Conservation (phyloP, 1,140 invertebrate genomes). For the Drosophila eugracilis region DNA sequence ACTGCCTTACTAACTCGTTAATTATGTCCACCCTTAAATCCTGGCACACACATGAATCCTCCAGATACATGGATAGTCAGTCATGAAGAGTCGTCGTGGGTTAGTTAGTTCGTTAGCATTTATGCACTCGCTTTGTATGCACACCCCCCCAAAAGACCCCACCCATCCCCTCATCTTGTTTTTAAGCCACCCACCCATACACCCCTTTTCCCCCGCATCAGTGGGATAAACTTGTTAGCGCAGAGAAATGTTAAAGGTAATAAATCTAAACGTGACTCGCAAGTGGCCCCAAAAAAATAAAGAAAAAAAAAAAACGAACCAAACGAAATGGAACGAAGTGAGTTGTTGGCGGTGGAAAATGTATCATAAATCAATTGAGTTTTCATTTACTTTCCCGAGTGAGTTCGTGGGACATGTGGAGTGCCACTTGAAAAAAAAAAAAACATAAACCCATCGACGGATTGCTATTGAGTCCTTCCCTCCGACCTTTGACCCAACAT, state of each 20-base stretch:
- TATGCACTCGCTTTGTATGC: constrained; percentile 68
- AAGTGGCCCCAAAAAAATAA: constrained; percentile 16
- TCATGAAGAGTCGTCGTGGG: constrained; percentile 59
- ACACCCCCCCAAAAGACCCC: constrained; percentile 6
- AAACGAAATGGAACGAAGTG: constrained; percentile 4
- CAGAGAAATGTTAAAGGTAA: constrained; percentile 54
- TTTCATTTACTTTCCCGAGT: constrained; percentile 24
- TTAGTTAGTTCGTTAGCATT: constrained; percentile 81
- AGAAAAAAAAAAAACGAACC: background rate
- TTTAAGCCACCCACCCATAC: no score
- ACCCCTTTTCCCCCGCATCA: background rate
- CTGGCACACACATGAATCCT: constrained; percentile 13
- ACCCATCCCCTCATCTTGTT: background rate
- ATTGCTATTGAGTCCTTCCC: background rate
- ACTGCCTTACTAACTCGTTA: no score
- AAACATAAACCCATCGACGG: background rate
- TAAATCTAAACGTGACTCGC: constrained; percentile 65
- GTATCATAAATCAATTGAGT: constrained; percentile 49
- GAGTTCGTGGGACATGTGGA: constrained; percentile 16
- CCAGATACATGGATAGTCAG: constrained; percentile 25
- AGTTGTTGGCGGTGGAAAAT: constrained; percentile 12
- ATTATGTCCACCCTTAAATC: constrained; percentile 16
- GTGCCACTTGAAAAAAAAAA: constrained; percentile 11
- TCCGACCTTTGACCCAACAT: constrained; percentile 5
- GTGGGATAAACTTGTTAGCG: constrained; percentile 55